Evolutionary conservation across 2,113 vertebrate genomes (phyloP).

Genomic region (Hemichromis elongatus): DNA sequence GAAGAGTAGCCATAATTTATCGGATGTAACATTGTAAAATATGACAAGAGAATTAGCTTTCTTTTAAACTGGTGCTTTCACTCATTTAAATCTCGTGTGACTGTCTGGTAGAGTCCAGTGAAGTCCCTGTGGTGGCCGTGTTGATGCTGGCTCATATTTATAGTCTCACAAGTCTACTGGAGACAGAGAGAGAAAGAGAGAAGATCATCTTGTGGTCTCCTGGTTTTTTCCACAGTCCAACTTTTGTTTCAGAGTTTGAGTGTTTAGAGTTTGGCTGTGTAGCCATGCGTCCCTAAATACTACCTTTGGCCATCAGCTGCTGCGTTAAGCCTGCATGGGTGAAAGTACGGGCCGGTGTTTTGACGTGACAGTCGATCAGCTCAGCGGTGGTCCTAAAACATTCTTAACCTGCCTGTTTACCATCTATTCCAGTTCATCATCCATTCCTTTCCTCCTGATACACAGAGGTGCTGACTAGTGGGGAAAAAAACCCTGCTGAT

Average conservation of each 20-base stretch:
- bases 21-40: slow-evolving; percentile 13
- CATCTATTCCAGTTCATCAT: background rate
- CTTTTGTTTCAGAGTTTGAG: slow-evolving; percentile 15
- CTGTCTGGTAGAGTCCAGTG: background rate
- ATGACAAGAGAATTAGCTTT: background rate
- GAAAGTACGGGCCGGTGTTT: background rate
- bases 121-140: background rate
- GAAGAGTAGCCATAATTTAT: background rate
- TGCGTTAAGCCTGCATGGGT: background rate
- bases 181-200: background rate
- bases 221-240: slow-evolving; percentile 11
- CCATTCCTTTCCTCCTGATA: background rate
- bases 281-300: slow-evolving; percentile 51
- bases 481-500: slow-evolving; percentile 11
- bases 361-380: background rate
- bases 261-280: slow-evolving; percentile 52
- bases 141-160: slow-evolving; percentile 44
- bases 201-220: background rate
- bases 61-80: background rate
- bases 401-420: background rate
- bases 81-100: background rate
- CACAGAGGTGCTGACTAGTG: slow-evolving; percentile 24
- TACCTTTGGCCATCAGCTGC: slow-evolving; percentile 21
- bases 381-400: background rate
- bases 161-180: slow-evolving; percentile 28